Evolutionary conservation across 2,113 vertebrate genomes (phyloP).

Genomic region (Crotalus horridus): DNA sequence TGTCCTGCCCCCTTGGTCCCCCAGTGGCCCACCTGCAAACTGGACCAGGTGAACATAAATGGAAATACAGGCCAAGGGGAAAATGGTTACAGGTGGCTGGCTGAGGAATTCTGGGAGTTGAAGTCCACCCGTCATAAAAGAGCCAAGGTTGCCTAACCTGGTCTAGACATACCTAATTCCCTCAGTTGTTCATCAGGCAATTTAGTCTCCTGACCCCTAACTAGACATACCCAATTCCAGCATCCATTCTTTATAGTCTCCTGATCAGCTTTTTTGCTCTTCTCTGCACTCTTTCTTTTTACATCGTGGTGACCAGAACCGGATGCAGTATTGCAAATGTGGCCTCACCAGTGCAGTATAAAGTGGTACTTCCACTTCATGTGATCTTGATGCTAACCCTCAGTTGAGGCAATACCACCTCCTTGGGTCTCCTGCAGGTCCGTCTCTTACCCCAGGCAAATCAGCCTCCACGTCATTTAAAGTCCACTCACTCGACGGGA

Average conservation of each 20-base stretch:
- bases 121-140: too few species aligned
- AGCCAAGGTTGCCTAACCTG: too few species aligned
- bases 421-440: not conserved
- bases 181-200: too few species aligned
- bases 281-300: not conserved
- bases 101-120: too few species aligned
- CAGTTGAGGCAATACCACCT: too few species aligned
- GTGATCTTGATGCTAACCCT: not conserved
- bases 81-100: not conserved
- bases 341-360: too few species aligned
- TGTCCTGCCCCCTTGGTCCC: too few species aligned
- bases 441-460: conserved; percentile 79
- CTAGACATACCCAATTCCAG: too few species aligned
- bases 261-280: not conserved
- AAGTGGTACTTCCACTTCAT: not conserved
- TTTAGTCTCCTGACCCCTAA: too few species aligned
- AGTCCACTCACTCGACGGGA: conserved; percentile 85
- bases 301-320: not conserved
- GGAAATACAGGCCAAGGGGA: not conserved
- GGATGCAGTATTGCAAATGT: not conserved
- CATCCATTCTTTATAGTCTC: too few species aligned
- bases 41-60: too few species aligned
- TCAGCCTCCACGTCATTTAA: conserved; percentile 81
- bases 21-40: not conserved
- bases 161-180: too few species aligned